These are phyloP conservation scores for Penaeus japonicus DNA, from an alignment of 1,140 invertebrate genomes.

Conservation along the genomic window DNA sequence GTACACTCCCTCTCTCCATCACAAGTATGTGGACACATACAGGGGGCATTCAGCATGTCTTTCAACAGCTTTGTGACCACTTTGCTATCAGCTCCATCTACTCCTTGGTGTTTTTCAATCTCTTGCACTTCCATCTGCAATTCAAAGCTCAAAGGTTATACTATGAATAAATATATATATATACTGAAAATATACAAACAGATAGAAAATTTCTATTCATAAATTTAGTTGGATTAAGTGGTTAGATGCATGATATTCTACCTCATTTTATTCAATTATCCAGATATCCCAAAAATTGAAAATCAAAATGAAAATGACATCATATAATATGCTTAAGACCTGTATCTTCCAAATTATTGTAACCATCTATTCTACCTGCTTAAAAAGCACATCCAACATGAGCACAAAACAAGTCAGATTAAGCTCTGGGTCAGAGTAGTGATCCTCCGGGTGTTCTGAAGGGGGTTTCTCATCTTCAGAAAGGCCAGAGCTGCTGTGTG, in stretches of 20 bases:
- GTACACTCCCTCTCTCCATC: conserved; percentile 76
- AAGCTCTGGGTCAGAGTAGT: conserved; percentile 62
- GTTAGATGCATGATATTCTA: no score
- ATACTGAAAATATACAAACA: neutral
- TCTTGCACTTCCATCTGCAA: conserved; percentile 90
- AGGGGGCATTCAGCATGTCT: conserved; percentile 80
- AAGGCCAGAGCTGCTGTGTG: conserved; percentile 45
- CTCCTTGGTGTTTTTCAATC: conserved; percentile 81
- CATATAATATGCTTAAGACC: no score
- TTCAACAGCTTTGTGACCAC: conserved; percentile 82
- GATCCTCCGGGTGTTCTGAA: conserved; percentile 35
- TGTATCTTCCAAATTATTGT: neutral
- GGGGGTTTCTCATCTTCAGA: conserved; percentile 62
- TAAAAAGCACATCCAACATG: conserved; percentile 94
- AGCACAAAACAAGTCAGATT: conserved; percentile 89
- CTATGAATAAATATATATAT: neutral
- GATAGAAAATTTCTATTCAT: no score
- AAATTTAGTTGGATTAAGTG: no score
- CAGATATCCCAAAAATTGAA: no score
- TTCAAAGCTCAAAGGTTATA: conserved; percentile 21
- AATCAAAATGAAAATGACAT: no score
- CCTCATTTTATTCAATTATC: no score
- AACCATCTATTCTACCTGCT: conserved; percentile 75
- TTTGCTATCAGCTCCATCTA: conserved; percentile 78
- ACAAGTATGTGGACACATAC: conserved; percentile 79